A percentile compares a stretch with the other conserved stretches of the same genome.
Evolutionary conservation across 2,888 invertebrate species (phyloP).

Genomic region (Hybos culiciformis): DNA sequence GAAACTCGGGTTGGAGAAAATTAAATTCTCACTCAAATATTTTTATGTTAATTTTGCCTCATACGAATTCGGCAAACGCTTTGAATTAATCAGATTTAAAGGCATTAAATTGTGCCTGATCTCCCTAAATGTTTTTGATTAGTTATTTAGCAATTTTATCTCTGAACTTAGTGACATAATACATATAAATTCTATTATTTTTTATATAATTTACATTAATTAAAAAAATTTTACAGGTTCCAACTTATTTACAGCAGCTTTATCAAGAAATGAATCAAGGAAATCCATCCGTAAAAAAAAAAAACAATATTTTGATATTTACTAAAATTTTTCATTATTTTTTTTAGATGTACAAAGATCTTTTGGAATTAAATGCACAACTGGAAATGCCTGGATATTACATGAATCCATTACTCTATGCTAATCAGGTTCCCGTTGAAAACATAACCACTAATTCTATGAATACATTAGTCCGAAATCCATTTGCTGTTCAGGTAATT

Average conservation of each 20-base stretch:
- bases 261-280: conserved; percentile 43
- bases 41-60: too few species aligned
- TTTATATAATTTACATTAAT: too few species aligned
- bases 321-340: conserved; percentile 4
- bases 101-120: too few species aligned
- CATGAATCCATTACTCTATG: conserved; percentile 31
- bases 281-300: conserved; percentile 25
- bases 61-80: too few species aligned
- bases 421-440: conserved; percentile 24
- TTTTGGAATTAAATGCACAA: conserved; percentile 26
- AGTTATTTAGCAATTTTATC: too few species aligned
- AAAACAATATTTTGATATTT: background rate
- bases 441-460: background rate
- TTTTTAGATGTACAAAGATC: conserved; percentile 28
- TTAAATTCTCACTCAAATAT: too few species aligned
- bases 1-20: too few species aligned
- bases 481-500: background rate
- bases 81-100: too few species aligned
- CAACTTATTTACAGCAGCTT: conserved; percentile 40
- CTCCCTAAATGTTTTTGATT: too few species aligned
- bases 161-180: too few species aligned
- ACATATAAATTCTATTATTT: too few species aligned
- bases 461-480: background rate
- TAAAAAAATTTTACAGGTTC: too few species aligned
- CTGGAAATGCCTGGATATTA: conserved; percentile 32